These are phyloP conservation scores for Hyposoter didymator DNA, from an alignment of 2,888 invertebrate species.

Conservation along the genomic window DNA sequence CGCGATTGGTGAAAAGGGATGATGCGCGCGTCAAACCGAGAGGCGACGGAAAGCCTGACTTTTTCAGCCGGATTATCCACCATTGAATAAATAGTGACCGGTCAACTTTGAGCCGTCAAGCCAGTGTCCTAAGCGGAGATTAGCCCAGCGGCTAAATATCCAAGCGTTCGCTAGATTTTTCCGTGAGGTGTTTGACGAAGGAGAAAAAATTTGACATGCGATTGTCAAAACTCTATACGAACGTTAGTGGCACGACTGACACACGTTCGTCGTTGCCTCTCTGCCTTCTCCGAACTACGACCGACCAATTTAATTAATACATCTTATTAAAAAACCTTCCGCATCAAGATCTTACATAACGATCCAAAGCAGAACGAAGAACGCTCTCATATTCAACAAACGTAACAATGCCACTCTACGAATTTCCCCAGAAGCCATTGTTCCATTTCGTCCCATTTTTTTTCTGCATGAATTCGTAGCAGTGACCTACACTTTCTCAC, in stretches of 20 bases:
- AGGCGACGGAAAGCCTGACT: constrained; percentile 71
- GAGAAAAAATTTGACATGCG: constrained; percentile 45
- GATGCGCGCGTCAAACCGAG: constrained; percentile 46
- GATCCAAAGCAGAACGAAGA: not conserved
- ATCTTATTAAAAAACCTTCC: not conserved
- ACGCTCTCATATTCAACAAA: not conserved
- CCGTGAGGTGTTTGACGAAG: constrained; percentile 49
- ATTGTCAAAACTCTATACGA: constrained; percentile 41
- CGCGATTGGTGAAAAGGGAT: not conserved
- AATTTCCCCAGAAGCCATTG: not conserved
- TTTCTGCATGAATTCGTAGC: not conserved
- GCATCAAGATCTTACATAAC: too few species aligned
- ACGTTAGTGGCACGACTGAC: not conserved
- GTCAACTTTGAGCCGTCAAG: constrained; percentile 55
- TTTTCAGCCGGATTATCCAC: constrained; percentile 77
- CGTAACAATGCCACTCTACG: not conserved
- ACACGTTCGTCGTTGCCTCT: not conserved
- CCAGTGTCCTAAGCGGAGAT: constrained; percentile 66
- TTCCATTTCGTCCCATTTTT: not conserved
- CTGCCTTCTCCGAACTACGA: not conserved
- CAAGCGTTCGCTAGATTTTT: constrained; percentile 30
- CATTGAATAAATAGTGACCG: constrained; percentile 70
- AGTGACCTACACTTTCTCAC: not conserved
- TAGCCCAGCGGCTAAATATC: constrained; percentile 35
- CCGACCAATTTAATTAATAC: not conserved